Evolutionary conservation across 2,113 vertebrate genomes (phyloP).

Genomic region (Triplophysa siluroides): DNA sequence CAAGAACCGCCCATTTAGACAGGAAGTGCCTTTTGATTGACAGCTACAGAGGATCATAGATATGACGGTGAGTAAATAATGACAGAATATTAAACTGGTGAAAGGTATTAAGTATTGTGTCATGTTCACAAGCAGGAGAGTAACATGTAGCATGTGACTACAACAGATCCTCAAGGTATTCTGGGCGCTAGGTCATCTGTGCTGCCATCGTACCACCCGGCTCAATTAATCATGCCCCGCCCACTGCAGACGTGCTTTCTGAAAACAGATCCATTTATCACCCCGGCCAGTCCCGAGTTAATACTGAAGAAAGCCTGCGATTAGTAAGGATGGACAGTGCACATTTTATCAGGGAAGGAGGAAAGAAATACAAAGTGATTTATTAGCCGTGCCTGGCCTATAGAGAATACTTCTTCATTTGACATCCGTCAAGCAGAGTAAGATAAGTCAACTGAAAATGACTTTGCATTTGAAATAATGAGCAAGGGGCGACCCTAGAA

Average conservation of each 20-base stretch:
- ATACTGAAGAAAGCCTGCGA: slow-evolving; percentile 58
- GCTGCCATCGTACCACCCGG: slow-evolving; percentile 1
- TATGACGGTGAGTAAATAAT: too few species aligned
- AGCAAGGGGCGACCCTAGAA: slow-evolving; percentile 6
- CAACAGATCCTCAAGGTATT: slow-evolving; percentile 2
- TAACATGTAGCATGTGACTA: slow-evolving; percentile 12
- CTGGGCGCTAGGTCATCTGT: slow-evolving; percentile 11
- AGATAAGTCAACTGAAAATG: slow-evolving; percentile 20
- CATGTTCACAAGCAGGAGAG: background rate
- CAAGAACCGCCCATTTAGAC: background rate
- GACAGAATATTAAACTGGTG: background rate
- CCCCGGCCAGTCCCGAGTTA: slow-evolving; percentile 10
- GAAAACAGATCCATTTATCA: slow-evolving; percentile 40
- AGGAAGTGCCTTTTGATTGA: too few species aligned
- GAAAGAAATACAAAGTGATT: slow-evolving; percentile 28
- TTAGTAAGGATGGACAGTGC: slow-evolving; percentile 55
- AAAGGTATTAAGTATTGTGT: background rate
- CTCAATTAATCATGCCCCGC: background rate
- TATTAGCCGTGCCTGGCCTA: background rate
- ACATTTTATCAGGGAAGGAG: background rate
- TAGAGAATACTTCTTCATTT: slow-evolving; percentile 3
- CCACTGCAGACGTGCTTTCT: slow-evolving; percentile 26
- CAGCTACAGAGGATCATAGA: too few species aligned
- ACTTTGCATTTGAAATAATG: slow-evolving; percentile 5
- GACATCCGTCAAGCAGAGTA: slow-evolving; percentile 41